Evolutionary conservation across 1,140 invertebrate genomes (phyloP), one percentile per base, ranked within the genome.

Genomic region (Pseudachorutes palmiensis): DNA sequence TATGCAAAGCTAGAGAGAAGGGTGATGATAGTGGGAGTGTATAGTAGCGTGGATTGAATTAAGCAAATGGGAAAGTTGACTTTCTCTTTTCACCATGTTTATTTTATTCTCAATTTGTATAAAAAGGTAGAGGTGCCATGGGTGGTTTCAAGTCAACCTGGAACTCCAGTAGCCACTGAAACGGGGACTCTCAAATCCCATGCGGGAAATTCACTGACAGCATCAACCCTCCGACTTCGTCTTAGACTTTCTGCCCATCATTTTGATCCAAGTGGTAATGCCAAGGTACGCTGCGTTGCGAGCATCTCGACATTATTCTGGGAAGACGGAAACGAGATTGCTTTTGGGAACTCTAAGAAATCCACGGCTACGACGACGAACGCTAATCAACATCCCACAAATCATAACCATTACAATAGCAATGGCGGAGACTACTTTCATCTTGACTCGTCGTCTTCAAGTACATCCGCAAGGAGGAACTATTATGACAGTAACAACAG

Each of bases 231-330:
- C 26, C 64, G 31, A 9, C 57, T 66, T 36, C 51, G 51, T 12
- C 14, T 66, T 2, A 29, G 41, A n/a, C 55, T 66, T 16, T 32
- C 64, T 2, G 30, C 55, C 24, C 28, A 55, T 5, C 69, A 70
- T 31, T 70, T 70, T 57, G 41, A 28, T 28, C 41, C 68, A 5
- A n/a, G 65, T 24, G 65, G 68, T 19, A 31, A 19, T 31, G 69
- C 69, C 19, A 70, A 70, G 28, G 69, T 70, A 1, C 65, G 69
- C 5, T 70, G 69, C 45, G 31, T 66, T 3, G 69, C 69, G 0
- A 64, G 48, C 32, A 70, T 70, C 26, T 70, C 69, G 22, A 70
- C 69, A 26, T 65, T 67, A 5, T 70, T 70, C 49, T 70, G 69
- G 65, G 55, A 66, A 51, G 69, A 64, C 30, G 61, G 62, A 24